Conservation (phyloP, 2,113 vertebrate genomes). For the Platichthys flesus region DNA sequence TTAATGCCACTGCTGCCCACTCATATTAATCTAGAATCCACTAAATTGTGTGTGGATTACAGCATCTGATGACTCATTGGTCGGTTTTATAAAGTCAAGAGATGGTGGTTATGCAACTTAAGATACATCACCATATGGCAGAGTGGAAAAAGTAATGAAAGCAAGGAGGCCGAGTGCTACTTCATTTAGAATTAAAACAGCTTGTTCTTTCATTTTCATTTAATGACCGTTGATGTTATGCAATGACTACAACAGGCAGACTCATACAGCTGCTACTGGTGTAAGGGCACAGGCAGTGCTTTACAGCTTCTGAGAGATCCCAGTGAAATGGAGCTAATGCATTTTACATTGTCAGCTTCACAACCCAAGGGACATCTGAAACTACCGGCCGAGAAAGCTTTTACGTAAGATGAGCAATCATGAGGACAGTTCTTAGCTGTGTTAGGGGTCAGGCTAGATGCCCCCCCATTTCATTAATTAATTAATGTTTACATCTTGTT, state of each 20-base stretch:
- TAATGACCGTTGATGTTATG: slow-evolving; percentile 14
- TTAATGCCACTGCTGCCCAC: slow-evolving; percentile 12
- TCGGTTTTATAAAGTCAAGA: slow-evolving; percentile 24
- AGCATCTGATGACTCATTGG: slow-evolving; percentile 44
- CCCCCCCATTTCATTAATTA: slow-evolving; percentile 24
- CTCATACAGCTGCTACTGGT: slow-evolving; percentile 15
- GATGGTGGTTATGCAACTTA: slow-evolving; percentile 59
- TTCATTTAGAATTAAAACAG: slow-evolving; percentile 31
- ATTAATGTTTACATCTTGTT: slow-evolving; percentile 56
- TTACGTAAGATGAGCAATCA: slow-evolving; percentile 45
- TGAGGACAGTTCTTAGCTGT: slow-evolving; percentile 9
- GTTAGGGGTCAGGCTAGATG: not conserved
- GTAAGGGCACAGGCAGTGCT: slow-evolving; percentile 1
- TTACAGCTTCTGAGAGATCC: slow-evolving; percentile 38
- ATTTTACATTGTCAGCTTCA: slow-evolving; percentile 37
- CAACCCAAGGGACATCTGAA: slow-evolving; percentile 47
- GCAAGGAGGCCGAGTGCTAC: slow-evolving; percentile 4
- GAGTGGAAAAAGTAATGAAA: slow-evolving; percentile 12
- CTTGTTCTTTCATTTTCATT: slow-evolving; percentile 8
- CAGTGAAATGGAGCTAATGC: slow-evolving; percentile 57
- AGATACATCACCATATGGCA: slow-evolving; percentile 44
- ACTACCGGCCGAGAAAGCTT: slow-evolving; percentile 41
- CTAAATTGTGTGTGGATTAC: slow-evolving; percentile 35
- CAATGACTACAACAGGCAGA: slow-evolving; percentile 12
- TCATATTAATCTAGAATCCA: slow-evolving; percentile 33